Evolutionary conservation across 2,888 invertebrate species (phyloP), one percentile per base, ranked within the genome.

Genomic region (Eristalinus aeneus): DNA sequence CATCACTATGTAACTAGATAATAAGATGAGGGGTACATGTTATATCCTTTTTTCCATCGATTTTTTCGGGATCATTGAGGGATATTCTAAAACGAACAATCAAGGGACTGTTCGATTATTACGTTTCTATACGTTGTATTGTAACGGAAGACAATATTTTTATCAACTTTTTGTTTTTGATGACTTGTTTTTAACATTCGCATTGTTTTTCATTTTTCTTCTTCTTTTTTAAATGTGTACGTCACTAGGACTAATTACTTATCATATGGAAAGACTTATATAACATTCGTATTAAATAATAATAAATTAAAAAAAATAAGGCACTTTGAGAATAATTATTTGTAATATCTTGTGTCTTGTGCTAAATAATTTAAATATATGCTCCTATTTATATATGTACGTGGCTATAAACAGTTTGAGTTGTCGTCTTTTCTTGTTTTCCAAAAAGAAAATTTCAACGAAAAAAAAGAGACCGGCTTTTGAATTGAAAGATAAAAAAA

Each of bases 311-410:
- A 89, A 89, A 89, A 80, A 60, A 89, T 90, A 90, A 90, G 90
- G 90, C 90, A 90, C 90, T 90, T 90, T 90, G 90, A 90, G 90
- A 90, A 90, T 90, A 82, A 78, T 78, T 74, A 86, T 86, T 86
- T 82, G 81, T 86, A 85, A 85, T 86, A 82, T 86, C 86, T 86
- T 86, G 86, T 77, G 81, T 85, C 75, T 80, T 80, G 80, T 67
- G 76, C 80, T 72, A 61, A 72, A 32, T 73, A 23, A 81, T 61
- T 58, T 54, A 77, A 46, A 58, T 71, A 74, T 32, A 63, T 22
- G 20, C n/a, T 27, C 5, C 5, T 68, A 4, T 58, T 63, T 11
- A 23, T 58, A 22, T 74, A 46, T 20, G 54, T 75, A 39, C 71
- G 68, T 32, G 58, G 61, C 65, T 81, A 68, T 81, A 68, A 80